Evolutionary conservation across 2,888 invertebrate genomes (phyloP), one percentile per base, ranked within the genome.

Genomic region (Eilema caniola): DNA sequence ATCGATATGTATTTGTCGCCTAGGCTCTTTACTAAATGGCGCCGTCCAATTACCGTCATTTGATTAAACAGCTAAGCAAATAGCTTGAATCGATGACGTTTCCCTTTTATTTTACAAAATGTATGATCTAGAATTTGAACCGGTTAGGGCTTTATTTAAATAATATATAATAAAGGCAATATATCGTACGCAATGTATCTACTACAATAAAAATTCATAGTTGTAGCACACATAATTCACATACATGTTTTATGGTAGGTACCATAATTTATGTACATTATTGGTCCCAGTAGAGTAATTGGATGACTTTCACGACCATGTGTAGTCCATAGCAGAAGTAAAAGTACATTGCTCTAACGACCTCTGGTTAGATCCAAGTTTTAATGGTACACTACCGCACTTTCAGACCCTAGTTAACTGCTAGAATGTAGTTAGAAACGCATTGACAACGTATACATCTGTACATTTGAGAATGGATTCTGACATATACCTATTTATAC

Each of bases 321-420:
- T 79, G 78, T 73, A 75, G 69, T 64, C 64, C 60, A 73, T 62
- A 74, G 56, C 71, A 67, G 73, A 74, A 76, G 86, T 80, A 87
- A 87, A 87, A 90, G 89, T 87, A 88, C 86, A 86, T 84, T 82
- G 85, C 85, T 86, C 87, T 93, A 92, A 92, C 92, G 90, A 91
- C 88, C 85, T 62, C 83, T 84, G 87, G 86, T 86, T 86, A 86
- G 88, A 80, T 85, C 85, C 84, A 91, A 93, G 89, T 93, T 92
- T 92, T 91, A 92, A 92, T 91, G 90, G 91, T 85, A 82, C 33
- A 37, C 80, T 76, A 83, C 86, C 86, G 81, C 87, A 89, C 88
- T 91, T 92, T 91, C 90, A 90, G 88, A 85, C 89, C 81, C 89
- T 84, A 87, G 89, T 89, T 89, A 88, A 86, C 88, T 85, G 82